Evolutionary conservation across 1,140 invertebrate species (phyloP).

Genomic region (Philopotamus ludificatus): DNA sequence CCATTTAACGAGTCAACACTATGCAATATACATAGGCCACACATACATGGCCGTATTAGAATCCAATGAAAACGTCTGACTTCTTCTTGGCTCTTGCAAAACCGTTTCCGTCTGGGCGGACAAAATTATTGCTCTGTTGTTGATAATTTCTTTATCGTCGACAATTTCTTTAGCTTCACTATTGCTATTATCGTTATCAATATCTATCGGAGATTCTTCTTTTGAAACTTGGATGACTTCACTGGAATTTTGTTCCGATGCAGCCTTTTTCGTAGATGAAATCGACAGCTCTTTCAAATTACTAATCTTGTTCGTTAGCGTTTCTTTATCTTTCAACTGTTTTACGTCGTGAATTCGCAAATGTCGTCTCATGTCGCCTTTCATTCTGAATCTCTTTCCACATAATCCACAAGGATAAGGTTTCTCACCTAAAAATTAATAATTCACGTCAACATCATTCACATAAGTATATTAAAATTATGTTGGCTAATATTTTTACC

Average conservation of each 20-base stretch:
- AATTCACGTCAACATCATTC: no score
- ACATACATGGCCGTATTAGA: conserved; percentile 27
- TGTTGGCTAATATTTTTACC: conserved; percentile 52
- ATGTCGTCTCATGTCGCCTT: conserved; percentile 87
- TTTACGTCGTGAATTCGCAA: conserved; percentile 68
- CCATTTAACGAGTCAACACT: no score
- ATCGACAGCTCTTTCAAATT: conserved; percentile 5
- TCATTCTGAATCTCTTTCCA: conserved; percentile 79
- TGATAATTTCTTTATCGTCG: conserved; percentile 19
- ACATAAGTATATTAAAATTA: neutral
- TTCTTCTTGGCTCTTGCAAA: conserved; percentile 17
- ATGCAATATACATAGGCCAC: conserved; percentile 32
- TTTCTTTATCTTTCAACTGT: conserved; percentile 22
- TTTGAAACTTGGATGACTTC: conserved; percentile 37
- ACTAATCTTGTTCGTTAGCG: conserved; percentile 1
- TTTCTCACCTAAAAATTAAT: conserved; percentile 65
- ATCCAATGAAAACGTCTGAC: conserved; percentile 33
- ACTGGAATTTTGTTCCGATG: conserved; percentile 11
- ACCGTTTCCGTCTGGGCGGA: conserved; percentile 19
- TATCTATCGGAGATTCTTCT: conserved; percentile 25
- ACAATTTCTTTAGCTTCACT: conserved; percentile 20
- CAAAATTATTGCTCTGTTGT: conserved; percentile 25
- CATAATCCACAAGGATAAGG: conserved; percentile 77
- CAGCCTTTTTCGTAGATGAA: conserved; percentile 4
- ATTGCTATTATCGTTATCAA: conserved; percentile 30